A percentile compares a stretch with the other conserved stretches of the same genome.
Evolutionary conservation across 2,888 invertebrate genomes (phyloP).

Genomic region (Carterocephalus palaemon): DNA sequence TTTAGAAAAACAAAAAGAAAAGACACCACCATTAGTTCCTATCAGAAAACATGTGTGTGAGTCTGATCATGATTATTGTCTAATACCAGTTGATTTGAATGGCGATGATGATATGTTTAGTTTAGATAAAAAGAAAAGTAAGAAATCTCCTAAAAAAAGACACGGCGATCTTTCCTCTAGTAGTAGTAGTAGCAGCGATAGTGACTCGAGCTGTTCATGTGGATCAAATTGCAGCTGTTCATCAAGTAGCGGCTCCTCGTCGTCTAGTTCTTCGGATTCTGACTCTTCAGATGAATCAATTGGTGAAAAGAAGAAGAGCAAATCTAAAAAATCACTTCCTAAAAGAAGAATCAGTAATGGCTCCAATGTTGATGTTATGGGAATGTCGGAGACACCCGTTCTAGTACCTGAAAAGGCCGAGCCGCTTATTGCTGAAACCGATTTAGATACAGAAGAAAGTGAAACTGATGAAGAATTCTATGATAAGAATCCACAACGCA

Average conservation of each 20-base stretch:
- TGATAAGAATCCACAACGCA: constrained; percentile 87
- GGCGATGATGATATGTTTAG: constrained; percentile 66
- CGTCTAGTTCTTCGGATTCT: constrained; percentile 78
- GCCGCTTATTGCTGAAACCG: constrained; percentile 86
- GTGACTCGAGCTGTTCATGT: constrained; percentile 87
- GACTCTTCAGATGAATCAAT: constrained; percentile 67
- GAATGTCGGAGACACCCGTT: constrained; percentile 69
- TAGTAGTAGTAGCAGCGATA: constrained; percentile 87
- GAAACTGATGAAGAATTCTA: constrained; percentile 94
- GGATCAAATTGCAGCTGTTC: constrained; percentile 91
- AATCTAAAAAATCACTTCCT: constrained; percentile 59
- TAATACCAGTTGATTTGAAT: constrained; percentile 69
- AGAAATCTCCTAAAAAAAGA: constrained; percentile 71
- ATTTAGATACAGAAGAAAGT: constrained; percentile 90
- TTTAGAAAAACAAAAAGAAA: constrained; percentile 78
- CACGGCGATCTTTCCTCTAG: constrained; percentile 81
- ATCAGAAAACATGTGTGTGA: constrained; percentile 78
- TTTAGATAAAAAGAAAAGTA: constrained; percentile 69
- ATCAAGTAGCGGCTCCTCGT: constrained; percentile 83
- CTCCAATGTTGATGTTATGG: constrained; percentile 77
- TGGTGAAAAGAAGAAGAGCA: constrained; percentile 66
- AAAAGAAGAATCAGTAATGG: constrained; percentile 65
- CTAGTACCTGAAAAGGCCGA: constrained; percentile 75
- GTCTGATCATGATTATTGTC: constrained; percentile 88
- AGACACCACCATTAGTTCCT: constrained; percentile 67